Conservation (phyloP, 2,888 invertebrate species). For the Ophion obscuratus region DNA sequence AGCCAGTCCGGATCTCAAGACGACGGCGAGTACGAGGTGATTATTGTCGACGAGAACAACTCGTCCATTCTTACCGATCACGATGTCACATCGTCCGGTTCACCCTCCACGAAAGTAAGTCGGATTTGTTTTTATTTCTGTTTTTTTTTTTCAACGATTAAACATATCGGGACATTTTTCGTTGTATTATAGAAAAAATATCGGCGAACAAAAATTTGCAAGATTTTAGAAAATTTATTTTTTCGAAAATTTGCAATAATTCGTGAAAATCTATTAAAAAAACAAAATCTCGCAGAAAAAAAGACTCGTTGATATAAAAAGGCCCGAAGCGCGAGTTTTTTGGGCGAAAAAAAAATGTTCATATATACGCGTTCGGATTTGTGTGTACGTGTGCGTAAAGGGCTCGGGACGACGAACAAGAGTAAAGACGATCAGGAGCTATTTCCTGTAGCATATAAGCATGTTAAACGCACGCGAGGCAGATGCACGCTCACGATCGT, state of each 20-base stretch:
- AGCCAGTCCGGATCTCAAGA: slow-evolving; percentile 86
- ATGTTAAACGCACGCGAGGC: slow-evolving; percentile 62
- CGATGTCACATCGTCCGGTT: slow-evolving; percentile 90
- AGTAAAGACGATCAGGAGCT: slow-evolving; percentile 41
- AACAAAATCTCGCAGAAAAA: too few relatives aligned
- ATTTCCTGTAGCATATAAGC: slow-evolving; percentile 55
- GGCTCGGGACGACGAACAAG: slow-evolving; percentile 37
- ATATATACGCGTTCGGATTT: neutral
- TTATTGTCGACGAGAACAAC: slow-evolving; percentile 95
- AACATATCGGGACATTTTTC: neutral
- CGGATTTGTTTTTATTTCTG: neutral
- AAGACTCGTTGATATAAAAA: too few relatives aligned
- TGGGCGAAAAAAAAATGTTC: neutral
- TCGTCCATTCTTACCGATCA: slow-evolving; percentile 92
- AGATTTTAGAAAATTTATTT: neutral
- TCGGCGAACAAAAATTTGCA: neutral
- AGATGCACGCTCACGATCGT: slow-evolving; percentile 62
- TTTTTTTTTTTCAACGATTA: neutral
- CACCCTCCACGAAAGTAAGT: slow-evolving; percentile 93
- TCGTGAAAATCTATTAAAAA: neutral
- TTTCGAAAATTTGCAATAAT: too few relatives aligned
- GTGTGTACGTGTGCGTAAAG: neutral
- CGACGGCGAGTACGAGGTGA: slow-evolving; percentile 95
- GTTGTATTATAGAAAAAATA: neutral
- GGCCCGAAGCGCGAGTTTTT: neutral